These are phyloP conservation scores for Entomobrya multifasciata DNA, from an alignment of 2,888 invertebrate genomes.

Conservation along the genomic window DNA sequence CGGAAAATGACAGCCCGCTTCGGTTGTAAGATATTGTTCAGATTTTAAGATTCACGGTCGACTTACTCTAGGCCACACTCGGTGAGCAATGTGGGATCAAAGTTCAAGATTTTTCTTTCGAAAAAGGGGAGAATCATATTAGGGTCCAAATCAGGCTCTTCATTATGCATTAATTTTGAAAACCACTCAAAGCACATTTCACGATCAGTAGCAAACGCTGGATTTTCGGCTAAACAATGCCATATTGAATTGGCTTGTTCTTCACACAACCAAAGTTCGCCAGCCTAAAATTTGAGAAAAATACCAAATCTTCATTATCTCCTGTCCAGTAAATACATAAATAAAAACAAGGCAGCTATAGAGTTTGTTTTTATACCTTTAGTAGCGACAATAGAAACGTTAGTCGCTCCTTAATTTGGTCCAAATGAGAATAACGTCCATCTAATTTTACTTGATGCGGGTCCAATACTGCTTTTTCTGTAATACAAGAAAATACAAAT, in stretches of 20 bases:
- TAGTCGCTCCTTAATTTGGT: conserved; percentile 96
- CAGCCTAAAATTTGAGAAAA: conserved; percentile 89
- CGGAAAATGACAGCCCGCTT: too few species aligned
- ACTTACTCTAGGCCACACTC: conserved; percentile 96
- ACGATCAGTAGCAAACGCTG: conserved; percentile 94
- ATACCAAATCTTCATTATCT: too few species aligned
- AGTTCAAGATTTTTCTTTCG: conserved; percentile 94
- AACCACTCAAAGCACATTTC: conserved; percentile 99
- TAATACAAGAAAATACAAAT: conserved; percentile 66
- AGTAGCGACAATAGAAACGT: conserved; percentile 95
- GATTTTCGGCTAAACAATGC: conserved; percentile 96
- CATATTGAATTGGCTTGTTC: conserved; percentile 98
- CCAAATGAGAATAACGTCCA: conserved; percentile 93
- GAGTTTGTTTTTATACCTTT: conserved; percentile 84
- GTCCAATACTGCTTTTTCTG: conserved; percentile 89
- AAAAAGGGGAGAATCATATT: conserved; percentile 98
- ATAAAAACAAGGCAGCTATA: too few species aligned
- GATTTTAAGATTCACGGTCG: not conserved
- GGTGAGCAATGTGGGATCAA: conserved; percentile 94
- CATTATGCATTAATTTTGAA: conserved; percentile 94
- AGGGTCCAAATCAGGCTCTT: conserved; percentile 97
- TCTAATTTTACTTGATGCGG: conserved; percentile 91
- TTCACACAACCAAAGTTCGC: conserved; percentile 97
- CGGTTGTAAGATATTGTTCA: not conserved
- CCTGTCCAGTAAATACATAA: too few species aligned